A percentile compares a stretch with the other conserved stretches of the same genome.
Conservation (phyloP, 2,888 invertebrate genomes). For the Caenorhabditis sulstoni region DNA sequence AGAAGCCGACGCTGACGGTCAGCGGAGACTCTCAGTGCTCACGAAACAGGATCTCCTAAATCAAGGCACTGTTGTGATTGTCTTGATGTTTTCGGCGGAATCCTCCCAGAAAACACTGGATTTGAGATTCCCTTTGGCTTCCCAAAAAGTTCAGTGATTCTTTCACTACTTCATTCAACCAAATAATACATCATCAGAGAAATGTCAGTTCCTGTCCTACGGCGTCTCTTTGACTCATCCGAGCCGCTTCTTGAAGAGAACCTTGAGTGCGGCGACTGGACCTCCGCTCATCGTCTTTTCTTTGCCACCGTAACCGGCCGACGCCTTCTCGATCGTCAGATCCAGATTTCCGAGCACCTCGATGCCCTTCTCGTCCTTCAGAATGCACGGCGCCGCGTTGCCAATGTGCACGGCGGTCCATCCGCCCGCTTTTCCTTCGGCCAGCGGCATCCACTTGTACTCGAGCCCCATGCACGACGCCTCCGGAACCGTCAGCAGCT, state of each 20-base stretch:
- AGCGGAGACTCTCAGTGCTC: too few relatives aligned
- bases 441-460: constrained; percentile 71
- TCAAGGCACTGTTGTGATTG: too few relatives aligned
- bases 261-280: constrained; percentile 50
- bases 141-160: too few relatives aligned
- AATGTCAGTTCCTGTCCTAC: not conserved
- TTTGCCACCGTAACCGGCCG: constrained; percentile 70
- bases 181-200: too few relatives aligned
- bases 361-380: constrained; percentile 68
- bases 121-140: too few relatives aligned
- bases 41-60: too few relatives aligned
- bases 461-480: constrained; percentile 63
- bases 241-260: constrained; percentile 58
- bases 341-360: constrained; percentile 72
- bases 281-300: constrained; percentile 64
- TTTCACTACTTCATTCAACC: too few relatives aligned
- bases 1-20: too few relatives aligned
- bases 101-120: too few relatives aligned
- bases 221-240: constrained; percentile 3
- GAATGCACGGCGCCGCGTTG: constrained; percentile 67
- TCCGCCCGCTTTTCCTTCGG: constrained; percentile 61
- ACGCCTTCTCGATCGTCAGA: constrained; percentile 65
- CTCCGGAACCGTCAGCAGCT: constrained; percentile 66
- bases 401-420: constrained; percentile 71
- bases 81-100: too few relatives aligned